Conservation (phyloP, 1,140 invertebrate species). For the Lordiphosa clarofinis region DNA sequence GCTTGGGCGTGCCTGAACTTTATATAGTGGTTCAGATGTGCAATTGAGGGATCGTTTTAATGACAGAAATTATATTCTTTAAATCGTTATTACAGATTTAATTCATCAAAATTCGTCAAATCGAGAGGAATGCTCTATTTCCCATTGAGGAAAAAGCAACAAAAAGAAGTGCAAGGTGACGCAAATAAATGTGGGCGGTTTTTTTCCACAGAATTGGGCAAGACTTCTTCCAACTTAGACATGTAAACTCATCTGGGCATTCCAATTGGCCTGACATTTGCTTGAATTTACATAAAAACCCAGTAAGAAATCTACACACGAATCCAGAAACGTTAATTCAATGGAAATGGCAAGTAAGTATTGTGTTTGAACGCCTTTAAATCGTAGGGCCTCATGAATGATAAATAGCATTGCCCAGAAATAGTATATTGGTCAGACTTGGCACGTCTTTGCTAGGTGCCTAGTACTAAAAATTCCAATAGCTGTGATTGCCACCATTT, state of each 20-base stretch:
- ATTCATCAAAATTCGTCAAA: too few species aligned
- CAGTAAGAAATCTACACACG: conserved; percentile 18
- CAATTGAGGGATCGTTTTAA: too few species aligned
- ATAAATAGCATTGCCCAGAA: conserved; percentile 18
- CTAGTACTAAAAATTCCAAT: conserved; percentile 2
- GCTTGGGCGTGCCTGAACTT: too few species aligned
- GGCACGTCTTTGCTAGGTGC: conserved; percentile 9
- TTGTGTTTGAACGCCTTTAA: conserved; percentile 57
- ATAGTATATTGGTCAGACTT: background rate
- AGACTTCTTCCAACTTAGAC: too few species aligned
- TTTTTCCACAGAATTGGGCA: too few species aligned
- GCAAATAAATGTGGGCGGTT: too few species aligned
- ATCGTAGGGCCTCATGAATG: conserved; percentile 35
- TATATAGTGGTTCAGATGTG: too few species aligned
- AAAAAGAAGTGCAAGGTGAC: too few species aligned
- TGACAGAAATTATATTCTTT: background rate
- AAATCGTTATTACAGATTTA: too few species aligned
- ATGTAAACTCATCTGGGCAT: conserved; percentile 2
- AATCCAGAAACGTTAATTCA: conserved; percentile 42
- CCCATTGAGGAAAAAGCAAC: too few species aligned
- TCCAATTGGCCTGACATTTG: conserved; percentile 10
- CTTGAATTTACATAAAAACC: conserved; percentile 36
- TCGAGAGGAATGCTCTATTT: too few species aligned
- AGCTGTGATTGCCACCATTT: conserved; percentile 68
- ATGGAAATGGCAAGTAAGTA: conserved; percentile 38